Base-by-base conservation (phyloP, 2,888 invertebrate genomes). In the Drosophila bunnanda region DNA sequence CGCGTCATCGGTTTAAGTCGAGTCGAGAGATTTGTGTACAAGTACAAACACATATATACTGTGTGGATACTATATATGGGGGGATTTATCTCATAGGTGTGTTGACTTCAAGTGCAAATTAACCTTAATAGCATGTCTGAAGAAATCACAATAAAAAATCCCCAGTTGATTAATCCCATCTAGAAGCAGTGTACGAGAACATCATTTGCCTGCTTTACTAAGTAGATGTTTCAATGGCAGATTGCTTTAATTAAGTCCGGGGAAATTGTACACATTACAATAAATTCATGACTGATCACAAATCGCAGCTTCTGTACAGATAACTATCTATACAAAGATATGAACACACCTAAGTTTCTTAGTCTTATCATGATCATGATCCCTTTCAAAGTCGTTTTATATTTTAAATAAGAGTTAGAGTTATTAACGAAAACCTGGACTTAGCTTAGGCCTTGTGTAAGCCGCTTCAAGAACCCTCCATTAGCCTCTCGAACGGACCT, bases 401-500 rank as follows among this genome's bases (percentile, higher is more conserved):
- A 34, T 7, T 25, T 17, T 28, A 13, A 10, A 28, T 13, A 20
- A 15, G 9, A 7, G 12, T 38, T 15, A 2, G 9, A 20, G 38
- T 20, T 38, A 25, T 32, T 41, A 10, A 25, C 15, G 15, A 7
- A 2, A n/a, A n/a, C n/a, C n/a, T 15, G 8, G 12, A 12, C 38
- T 53, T 17, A 15, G 15, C 12, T 44, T 8, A n/a, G 52, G 34
- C 44, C 36, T 53, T 66, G 55, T 65, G 66, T 34, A 66, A 67
- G 32, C 28, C 39, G 20, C n/a, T 36, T 56, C 12, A 32, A 66
- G 67, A 66, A 67, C 66, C 66, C 67, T 67, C 25, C 56, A 67
- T 56, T 67, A 39, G 67, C 56, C 50, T 41, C 56, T 67, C 67
- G 48, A 56, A 39, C 66, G 56, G 39, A 67, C 66, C 46, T 34